Percentiles rank a stretch among this genome's conserved stretches.
These are phyloP conservation scores for Danionella dracula DNA, from an alignment of 2,797 vertebrate species.

Conservation along the genomic window DNA sequence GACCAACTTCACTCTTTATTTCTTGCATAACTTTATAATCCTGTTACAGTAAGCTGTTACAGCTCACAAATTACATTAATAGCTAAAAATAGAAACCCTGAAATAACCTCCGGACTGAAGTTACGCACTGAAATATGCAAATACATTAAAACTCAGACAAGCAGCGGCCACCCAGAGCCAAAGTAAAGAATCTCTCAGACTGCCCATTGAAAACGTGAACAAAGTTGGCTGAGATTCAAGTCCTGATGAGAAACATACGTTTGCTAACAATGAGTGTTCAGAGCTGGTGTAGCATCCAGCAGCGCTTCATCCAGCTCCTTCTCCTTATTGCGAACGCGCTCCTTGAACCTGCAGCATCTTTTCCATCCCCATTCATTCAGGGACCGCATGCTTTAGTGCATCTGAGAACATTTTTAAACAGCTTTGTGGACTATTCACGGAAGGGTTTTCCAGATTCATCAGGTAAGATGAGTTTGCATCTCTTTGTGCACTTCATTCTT, in stretches of 20 bases:
- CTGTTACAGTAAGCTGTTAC: not conserved
- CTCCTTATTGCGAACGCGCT: slow-evolving; percentile 74
- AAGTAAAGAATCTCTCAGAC: slow-evolving; percentile 57
- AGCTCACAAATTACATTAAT: not conserved
- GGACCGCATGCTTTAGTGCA: slow-evolving; percentile 48
- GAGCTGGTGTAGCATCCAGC: slow-evolving; percentile 74
- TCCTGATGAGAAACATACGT: slow-evolving; percentile 91
- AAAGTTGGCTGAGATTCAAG: slow-evolving; percentile 81
- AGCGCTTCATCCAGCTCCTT: slow-evolving; percentile 76
- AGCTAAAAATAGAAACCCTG: not conserved
- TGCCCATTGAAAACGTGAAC: slow-evolving; percentile 74
- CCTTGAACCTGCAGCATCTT: slow-evolving; percentile 67
- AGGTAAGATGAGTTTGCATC: slow-evolving; percentile 45
- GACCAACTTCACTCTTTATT: no score
- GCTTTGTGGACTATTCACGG: slow-evolving; percentile 35
- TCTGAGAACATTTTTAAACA: slow-evolving; percentile 49
- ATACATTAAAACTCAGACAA: slow-evolving; percentile 54
- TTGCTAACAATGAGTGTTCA: slow-evolving; percentile 76
- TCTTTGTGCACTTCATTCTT: not conserved
- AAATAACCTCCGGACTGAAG: not conserved
- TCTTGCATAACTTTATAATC: no score
- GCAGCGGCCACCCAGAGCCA: slow-evolving; percentile 55
- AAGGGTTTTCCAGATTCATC: slow-evolving; percentile 32
- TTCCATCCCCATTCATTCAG: slow-evolving; percentile 59
- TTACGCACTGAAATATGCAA: slow-evolving; percentile 21